phyloP scores from a whole-genome alignment of 1,140 invertebrate species.

The Atopsyche davidsoni region DNA sequence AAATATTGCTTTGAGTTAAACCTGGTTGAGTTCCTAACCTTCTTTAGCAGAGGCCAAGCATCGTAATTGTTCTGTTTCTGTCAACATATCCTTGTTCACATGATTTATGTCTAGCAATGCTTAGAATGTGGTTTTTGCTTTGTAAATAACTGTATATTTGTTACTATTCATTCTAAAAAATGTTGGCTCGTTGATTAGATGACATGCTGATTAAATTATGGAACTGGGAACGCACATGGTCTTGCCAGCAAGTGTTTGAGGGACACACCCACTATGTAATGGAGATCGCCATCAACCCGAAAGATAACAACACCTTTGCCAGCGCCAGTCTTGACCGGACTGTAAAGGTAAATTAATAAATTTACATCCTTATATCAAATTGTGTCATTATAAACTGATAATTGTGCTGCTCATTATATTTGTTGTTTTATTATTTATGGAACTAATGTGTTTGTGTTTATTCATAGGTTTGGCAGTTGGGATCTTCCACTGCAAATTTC shows the following conservation, averaged over 20 bases:
- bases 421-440: conserved; percentile 4
- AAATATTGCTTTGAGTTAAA: too few relatives aligned
- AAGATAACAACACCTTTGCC: conserved; percentile 99
- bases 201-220: conserved; percentile 99
- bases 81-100: too few relatives aligned
- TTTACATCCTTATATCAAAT: not conserved
- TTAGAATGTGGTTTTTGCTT: too few relatives aligned
- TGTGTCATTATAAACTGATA: not conserved
- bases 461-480: conserved; percentile 87
- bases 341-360: conserved; percentile 71
- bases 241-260: conserved; percentile 95
- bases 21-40: too few relatives aligned
- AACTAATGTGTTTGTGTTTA: too few relatives aligned
- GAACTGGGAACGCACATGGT: conserved; percentile 99
- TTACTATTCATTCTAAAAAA: too few relatives aligned
- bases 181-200: too few relatives aligned
- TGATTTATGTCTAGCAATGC: too few relatives aligned
- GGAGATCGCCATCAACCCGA: conserved; percentile 99
- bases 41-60: too few relatives aligned
- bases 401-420: not conserved
- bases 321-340: conserved; percentile 96
- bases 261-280: conserved; percentile 99
- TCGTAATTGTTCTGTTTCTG: too few relatives aligned
- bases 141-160: too few relatives aligned
- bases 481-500: conserved; percentile 95